A percentile compares a stretch with the other conserved stretches of the same genome.
phyloP scores from a whole-genome alignment of 2,797 vertebrate genomes.

The Alauda arvensis region DNA sequence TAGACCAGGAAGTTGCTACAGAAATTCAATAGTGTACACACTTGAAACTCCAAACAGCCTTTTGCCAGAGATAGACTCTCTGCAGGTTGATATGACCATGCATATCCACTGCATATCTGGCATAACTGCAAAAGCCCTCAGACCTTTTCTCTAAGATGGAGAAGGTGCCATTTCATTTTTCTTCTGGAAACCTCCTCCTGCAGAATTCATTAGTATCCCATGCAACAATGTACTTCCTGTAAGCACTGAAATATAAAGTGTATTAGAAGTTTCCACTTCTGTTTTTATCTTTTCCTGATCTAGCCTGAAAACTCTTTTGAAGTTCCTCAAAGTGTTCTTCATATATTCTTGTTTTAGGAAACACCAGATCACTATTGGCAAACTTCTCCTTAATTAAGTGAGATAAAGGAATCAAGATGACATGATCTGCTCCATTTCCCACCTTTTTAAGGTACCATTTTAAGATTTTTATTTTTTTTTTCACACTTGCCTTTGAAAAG shows the following conservation, averaged over 20 bases:
- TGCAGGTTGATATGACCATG: not conserved
- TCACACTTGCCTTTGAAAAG: not conserved
- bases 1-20: not conserved
- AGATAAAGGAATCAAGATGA: conserved; percentile 29
- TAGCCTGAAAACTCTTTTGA: conserved; percentile 50
- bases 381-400: conserved; percentile 36
- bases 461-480: not conserved
- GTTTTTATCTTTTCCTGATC: conserved; percentile 63
- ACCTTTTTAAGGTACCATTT: conserved; percentile 14
- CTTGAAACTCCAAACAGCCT: not conserved
- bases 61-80: not conserved
- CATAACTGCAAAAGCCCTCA: not conserved
- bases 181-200: conserved; percentile 21
- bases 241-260: conserved; percentile 34
- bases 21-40: not conserved
- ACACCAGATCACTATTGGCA: conserved; percentile 26
- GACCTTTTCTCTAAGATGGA: not conserved
- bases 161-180: not conserved
- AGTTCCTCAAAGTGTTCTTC: conserved; percentile 48
- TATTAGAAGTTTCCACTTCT: conserved; percentile 50
- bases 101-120: not conserved
- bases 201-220: conserved; percentile 16
- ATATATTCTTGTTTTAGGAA: conserved; percentile 29
- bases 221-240: conserved; percentile 49
- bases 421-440: conserved; percentile 1